Percentiles rank a stretch among this genome's conserved stretches.
Conservation (phyloP, 2,113 vertebrate species). For the Malurus alboscapulatus region DNA sequence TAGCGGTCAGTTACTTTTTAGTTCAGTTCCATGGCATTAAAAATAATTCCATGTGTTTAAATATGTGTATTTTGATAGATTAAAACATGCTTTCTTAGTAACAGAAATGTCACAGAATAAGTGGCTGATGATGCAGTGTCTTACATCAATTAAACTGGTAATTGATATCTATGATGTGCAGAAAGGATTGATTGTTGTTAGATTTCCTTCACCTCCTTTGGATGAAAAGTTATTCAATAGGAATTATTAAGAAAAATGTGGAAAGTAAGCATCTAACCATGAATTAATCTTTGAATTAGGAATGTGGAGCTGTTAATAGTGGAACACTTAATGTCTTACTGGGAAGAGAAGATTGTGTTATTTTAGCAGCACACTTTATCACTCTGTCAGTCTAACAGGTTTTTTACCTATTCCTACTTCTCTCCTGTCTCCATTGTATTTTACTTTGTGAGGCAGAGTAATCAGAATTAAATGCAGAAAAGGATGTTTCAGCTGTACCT, state of each 20-base stretch:
- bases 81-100: background rate
- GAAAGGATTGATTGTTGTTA: background rate
- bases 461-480: constrained; percentile 2
- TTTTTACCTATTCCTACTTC: background rate
- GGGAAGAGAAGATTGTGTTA: background rate
- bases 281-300: background rate
- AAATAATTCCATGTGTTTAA: background rate
- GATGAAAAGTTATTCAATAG: background rate
- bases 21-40: background rate
- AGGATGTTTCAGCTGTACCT: constrained; percentile 12
- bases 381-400: background rate
- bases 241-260: background rate
- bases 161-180: background rate
- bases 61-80: background rate
- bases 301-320: background rate
- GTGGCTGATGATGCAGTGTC: background rate
- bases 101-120: background rate
- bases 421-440: constrained; percentile 13
- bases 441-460: background rate
- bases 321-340: background rate
- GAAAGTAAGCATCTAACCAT: background rate
- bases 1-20: background rate
- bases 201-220: background rate
- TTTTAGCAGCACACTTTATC: background rate
- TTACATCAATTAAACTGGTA: background rate